Conservation (phyloP, 2,888 invertebrate species). For the Cremastinae sp. region DNA sequence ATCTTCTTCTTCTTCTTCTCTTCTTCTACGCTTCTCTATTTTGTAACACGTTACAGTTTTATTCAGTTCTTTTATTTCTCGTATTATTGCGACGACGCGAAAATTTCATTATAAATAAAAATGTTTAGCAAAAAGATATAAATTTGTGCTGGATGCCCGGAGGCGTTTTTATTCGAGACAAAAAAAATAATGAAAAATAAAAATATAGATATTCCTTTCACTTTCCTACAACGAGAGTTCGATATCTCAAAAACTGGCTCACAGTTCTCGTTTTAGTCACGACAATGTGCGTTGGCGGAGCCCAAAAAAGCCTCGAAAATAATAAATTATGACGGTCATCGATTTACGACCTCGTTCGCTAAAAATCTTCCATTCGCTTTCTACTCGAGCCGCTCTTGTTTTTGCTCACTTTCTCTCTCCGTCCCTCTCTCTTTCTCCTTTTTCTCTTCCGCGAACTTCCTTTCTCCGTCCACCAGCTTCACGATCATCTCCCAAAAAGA, state of each 20-base stretch:
- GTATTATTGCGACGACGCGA: slow-evolving; percentile 21
- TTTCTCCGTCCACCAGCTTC: neutral
- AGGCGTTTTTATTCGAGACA: neutral
- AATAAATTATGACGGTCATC: slow-evolving; percentile 51
- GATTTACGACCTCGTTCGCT: slow-evolving; percentile 12
- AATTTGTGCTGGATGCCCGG: neutral
- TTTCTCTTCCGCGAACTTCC: slow-evolving; percentile 1
- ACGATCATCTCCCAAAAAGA: neutral
- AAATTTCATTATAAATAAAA: neutral
- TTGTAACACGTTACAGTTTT: slow-evolving; percentile 14
- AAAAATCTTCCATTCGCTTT: slow-evolving; percentile 17
- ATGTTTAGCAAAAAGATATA: neutral
- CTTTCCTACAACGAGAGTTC: neutral
- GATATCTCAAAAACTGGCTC: neutral
- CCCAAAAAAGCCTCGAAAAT: slow-evolving; percentile 34
- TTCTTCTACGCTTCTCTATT: slow-evolving; percentile 3
- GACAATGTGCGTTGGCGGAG: slow-evolving; percentile 5
- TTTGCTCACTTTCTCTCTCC: neutral
- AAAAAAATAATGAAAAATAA: slow-evolving; percentile 12
- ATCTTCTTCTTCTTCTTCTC: slow-evolving; percentile 20
- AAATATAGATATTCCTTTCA: neutral
- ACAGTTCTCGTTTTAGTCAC: slow-evolving; percentile 5
- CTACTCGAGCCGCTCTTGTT: slow-evolving; percentile 8
- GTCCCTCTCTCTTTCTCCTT: slow-evolving; percentile 1
- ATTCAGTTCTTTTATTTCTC: slow-evolving; percentile 57